Base-by-base conservation (phyloP, 1,140 invertebrate species). In the Leptonema lineaticorne region DNA sequence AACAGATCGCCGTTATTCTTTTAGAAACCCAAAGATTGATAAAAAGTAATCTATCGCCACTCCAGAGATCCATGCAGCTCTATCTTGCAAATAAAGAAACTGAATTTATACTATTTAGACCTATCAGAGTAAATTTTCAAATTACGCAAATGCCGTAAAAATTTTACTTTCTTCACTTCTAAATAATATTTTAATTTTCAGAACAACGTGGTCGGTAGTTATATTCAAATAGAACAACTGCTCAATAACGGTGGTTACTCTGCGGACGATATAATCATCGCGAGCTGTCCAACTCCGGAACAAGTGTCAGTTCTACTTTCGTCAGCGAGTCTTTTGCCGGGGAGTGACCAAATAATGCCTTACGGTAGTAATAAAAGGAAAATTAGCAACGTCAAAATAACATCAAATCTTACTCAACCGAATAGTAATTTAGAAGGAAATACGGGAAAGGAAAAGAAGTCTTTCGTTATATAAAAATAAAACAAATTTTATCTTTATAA, bases 31-130 rank as follows among this genome's bases (percentile, higher is more conserved):
- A 90, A 73, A 85, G 89, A 48, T 81, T 87, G 37, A 90, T 97
- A 24, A 94, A 94, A 79, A 83, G 87, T 0, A 90, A 91, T 71
- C 82, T 97, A 24, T 89, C 93, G 0, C 83, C 84, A 2, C 81
- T 98, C 2, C 93, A 96, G 74, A 85, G 90, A 0, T 92, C 90
- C 5, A 95, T 98, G 94, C 90, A 94, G 73, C 83, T 98, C 0
- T 98, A 98, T 80, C 82, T 98, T 16, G 92, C 95, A n/a, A 98
- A 98, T 82, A 88, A 89, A 71, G 96, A 98, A 80, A 98, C 96
- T 0, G 95, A 98, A 78, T 94, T 94, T 74, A 97, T 98, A 76
- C 84, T 98, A 0, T 97, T 97, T 74, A 86, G 94, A 64, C 96
- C 95, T 5, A 92, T 98, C 29, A 91, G 93, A 76, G 90, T 92